These are phyloP conservation scores for Dicycla oo DNA, from an alignment of 2,888 invertebrate species.

Conservation along the genomic window DNA sequence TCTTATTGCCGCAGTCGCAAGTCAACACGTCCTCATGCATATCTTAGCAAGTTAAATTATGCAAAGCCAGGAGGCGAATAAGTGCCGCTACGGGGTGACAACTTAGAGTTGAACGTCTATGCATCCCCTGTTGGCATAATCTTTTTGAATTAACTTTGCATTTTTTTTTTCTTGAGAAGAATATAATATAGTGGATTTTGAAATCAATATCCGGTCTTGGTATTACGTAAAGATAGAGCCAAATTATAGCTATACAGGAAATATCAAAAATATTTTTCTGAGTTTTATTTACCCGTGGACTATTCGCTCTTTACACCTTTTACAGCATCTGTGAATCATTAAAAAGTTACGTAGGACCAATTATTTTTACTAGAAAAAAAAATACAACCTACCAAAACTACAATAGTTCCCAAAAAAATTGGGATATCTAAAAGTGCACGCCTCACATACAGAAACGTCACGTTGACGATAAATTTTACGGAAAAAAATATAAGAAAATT, in stretches of 20 bases:
- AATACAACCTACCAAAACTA: neutral
- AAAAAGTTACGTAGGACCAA: neutral
- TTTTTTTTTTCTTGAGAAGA: constrained; percentile 4
- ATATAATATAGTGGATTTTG: constrained; percentile 20
- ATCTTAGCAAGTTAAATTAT: constrained; percentile 71
- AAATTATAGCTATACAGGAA: neutral
- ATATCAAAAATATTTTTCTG: neutral
- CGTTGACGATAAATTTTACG: no score
- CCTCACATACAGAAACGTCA: no score
- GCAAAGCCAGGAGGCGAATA: constrained; percentile 65
- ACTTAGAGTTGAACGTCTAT: constrained; percentile 62
- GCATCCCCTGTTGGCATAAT: constrained; percentile 59
- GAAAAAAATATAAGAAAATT: no score
- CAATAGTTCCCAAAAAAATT: neutral
- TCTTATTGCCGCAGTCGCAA: constrained; percentile 39
- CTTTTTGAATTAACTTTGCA: constrained; percentile 39
- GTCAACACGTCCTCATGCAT: constrained; percentile 40
- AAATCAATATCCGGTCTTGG: no score
- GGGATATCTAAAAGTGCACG: no score
- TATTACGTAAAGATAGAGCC: no score
- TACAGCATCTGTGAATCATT: neutral
- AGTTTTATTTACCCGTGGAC: neutral
- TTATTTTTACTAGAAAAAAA: no score
- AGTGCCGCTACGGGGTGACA: constrained; percentile 71
- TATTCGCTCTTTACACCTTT: neutral